Percentiles rank a stretch among this genome's conserved stretches.
Evolutionary conservation across 2,888 invertebrate genomes (phyloP).

Genomic region (Aleiodes testaceus): DNA sequence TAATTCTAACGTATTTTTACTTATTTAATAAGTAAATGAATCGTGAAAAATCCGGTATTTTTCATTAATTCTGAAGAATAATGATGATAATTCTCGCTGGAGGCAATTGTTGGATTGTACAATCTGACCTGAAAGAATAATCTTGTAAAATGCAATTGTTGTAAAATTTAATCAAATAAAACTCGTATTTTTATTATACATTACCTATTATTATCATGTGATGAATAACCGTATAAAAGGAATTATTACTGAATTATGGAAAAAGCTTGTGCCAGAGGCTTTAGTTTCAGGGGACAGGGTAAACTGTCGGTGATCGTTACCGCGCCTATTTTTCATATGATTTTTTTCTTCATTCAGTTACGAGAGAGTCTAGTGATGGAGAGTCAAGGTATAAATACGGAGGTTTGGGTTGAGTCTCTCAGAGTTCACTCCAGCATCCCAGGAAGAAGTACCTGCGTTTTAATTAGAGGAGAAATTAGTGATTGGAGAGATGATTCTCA

Average conservation of each 20-base stretch:
- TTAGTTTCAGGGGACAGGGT: slow-evolving; percentile 25
- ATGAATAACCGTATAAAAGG: background rate
- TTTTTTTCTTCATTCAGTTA: background rate
- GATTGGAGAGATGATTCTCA: no score
- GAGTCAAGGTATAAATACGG: slow-evolving; percentile 30
- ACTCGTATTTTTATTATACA: background rate
- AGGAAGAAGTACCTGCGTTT: no score
- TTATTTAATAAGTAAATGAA: no score
- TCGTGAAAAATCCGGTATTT: no score
- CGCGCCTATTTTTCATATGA: slow-evolving; percentile 24
- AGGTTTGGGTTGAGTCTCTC: background rate
- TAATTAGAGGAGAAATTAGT: no score
- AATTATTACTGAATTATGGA: background rate
- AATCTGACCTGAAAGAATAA: background rate
- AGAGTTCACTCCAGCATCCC: slow-evolving; percentile 3
- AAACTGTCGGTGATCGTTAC: slow-evolving; percentile 19
- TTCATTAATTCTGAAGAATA: slow-evolving; percentile 8
- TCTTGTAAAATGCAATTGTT: slow-evolving; percentile 15
- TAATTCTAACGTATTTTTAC: no score
- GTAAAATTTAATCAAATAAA: slow-evolving; percentile 15
- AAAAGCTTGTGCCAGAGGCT: slow-evolving; percentile 17
- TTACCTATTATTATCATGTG: background rate
- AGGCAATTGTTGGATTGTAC: slow-evolving; percentile 14
- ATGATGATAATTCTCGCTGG: background rate
- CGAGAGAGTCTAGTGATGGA: background rate